Evolutionary conservation across 2,113 vertebrate genomes (phyloP).

Genomic region (Clarias batrachus): DNA sequence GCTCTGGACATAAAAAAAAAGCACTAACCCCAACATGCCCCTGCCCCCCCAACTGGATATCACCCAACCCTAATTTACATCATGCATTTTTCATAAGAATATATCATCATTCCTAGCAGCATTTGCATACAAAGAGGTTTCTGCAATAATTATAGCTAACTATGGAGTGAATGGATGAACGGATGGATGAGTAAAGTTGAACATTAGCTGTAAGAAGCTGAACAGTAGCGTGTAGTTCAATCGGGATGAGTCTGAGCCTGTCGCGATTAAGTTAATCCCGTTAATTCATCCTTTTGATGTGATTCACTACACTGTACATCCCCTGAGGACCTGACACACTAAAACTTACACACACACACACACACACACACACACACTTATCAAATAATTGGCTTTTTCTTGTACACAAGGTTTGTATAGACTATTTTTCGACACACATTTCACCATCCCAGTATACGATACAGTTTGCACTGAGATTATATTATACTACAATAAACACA

Average conservation of each 20-base stretch:
- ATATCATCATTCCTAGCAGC: neutral
- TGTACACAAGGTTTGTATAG: neutral
- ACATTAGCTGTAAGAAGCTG: conserved; percentile 4
- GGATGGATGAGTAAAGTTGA: neutral
- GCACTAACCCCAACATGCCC: no score
- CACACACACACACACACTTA: neutral
- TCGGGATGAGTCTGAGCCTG: conserved; percentile 1
- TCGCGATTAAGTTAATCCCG: conserved; percentile 32
- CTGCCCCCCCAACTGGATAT: no score
- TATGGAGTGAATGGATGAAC: neutral
- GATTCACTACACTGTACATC: neutral
- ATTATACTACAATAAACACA: neutral
- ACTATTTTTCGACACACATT: neutral
- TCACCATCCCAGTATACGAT: neutral
- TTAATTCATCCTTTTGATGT: conserved; percentile 19
- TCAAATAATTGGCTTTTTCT: neutral
- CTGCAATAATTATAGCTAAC: neutral
- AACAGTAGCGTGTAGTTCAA: neutral
- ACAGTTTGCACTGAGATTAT: neutral
- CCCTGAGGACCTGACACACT: conserved; percentile 22
- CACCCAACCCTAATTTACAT: neutral
- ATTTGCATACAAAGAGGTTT: neutral
- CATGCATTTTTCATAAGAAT: neutral
- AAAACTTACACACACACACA: neutral
- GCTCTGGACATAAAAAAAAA: no score